These are phyloP conservation scores for Thera obeliscata DNA, from an alignment of 2,888 invertebrate genomes.

Conservation along the genomic window DNA sequence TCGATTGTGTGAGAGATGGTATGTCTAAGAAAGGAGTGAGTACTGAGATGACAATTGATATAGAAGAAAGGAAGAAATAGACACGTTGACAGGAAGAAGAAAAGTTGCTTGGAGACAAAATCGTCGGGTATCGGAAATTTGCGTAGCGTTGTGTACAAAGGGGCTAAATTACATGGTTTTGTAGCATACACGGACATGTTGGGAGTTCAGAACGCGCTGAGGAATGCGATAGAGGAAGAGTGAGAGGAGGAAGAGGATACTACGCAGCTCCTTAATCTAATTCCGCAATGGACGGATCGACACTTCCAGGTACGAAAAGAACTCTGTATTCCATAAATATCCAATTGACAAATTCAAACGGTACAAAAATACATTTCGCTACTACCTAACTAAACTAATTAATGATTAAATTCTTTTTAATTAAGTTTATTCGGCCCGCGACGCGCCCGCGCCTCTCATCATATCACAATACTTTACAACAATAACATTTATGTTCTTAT, in stretches of 20 bases:
- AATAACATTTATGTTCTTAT: slow-evolving; percentile 48
- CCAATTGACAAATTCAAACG: slow-evolving; percentile 70
- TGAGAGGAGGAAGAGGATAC: slow-evolving; percentile 44
- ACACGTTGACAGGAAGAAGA: too few species aligned
- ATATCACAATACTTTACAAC: slow-evolving; percentile 74
- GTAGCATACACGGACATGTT: slow-evolving; percentile 16
- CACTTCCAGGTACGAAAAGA: slow-evolving; percentile 74
- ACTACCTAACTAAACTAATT: slow-evolving; percentile 74
- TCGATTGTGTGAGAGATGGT: too few species aligned
- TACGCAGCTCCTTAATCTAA: slow-evolving; percentile 72
- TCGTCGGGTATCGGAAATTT: too few species aligned
- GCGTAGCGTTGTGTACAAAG: too few species aligned
- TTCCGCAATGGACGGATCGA: slow-evolving; percentile 78
- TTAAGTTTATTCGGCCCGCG: slow-evolving; percentile 51
- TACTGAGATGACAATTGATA: too few species aligned
- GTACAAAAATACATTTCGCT: slow-evolving; percentile 81
- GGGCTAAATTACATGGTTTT: not conserved
- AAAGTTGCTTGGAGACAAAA: too few species aligned
- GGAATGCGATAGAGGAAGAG: slow-evolving; percentile 30
- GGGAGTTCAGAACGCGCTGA: slow-evolving; percentile 22
- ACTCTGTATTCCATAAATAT: slow-evolving; percentile 53
- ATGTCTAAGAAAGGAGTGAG: too few species aligned
- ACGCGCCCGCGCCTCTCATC: slow-evolving; percentile 60
- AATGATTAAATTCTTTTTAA: slow-evolving; percentile 59
- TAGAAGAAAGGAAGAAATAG: too few species aligned